Base-by-base conservation (phyloP, 1,140 invertebrate genomes). In the Danaus melanippus region DNA sequence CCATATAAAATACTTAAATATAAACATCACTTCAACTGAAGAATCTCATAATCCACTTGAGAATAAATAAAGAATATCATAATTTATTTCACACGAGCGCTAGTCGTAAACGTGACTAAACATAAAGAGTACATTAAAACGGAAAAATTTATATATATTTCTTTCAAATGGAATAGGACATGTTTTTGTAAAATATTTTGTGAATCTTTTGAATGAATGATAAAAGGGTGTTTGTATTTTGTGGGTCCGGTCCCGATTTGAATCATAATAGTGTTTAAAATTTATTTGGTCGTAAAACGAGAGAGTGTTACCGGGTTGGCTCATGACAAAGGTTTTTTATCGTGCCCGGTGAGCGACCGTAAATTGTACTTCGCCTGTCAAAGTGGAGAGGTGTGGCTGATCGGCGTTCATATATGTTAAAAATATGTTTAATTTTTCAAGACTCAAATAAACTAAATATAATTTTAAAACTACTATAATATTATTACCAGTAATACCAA, bases 261-360 rank as follows among this genome's bases (percentile, higher is more conserved):
- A 85, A 83, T 85, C 65, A 83, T 85, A 85, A 85, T 85, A 82
- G 79, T 79, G 76, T 82, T 82, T 70, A 68, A 79, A 83, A 85
- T 83, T 85, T 85, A 85, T 85, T 83, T 76, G 75, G 58, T 80
- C 82, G 72, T 85, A 85, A 85, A 84, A 71, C 53, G 61, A 62
- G 68, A 74, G 75, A 73, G 78, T 79, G 78, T 73, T 74, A 66
- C 69, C 70, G 59, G 62, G 68, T 69, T 72, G 69, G 76, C 67
- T 71, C 74, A 72, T 84, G 79, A 83, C 79, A 81, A 83, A 83
- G 73, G 76, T 67, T 76, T 79, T 84, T 84, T 85, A 83, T 81
- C 75, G 78, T 54, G 64, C 52, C 46, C 74, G 64, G 71, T 74
- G 75, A 75, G 60, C 69, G 75, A 63, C 65, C 71, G 76, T 85